Percentiles rank a stretch among this genome's conserved stretches.
phyloP scores from a whole-genome alignment of 1,140 invertebrate genomes.

The Neuroterus valhalla region DNA sequence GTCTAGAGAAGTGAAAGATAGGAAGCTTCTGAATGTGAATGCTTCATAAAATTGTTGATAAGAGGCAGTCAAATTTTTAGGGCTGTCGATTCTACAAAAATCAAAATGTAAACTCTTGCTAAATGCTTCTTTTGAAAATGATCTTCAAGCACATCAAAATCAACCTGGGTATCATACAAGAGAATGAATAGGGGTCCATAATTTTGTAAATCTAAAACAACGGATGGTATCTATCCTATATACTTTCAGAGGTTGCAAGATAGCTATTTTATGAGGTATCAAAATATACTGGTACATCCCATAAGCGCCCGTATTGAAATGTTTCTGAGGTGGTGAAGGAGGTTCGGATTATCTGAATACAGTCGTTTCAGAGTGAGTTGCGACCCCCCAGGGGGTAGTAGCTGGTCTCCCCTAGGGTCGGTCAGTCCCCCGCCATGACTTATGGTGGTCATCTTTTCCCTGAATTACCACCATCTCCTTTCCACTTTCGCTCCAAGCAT shows the following conservation, averaged over 20 bases:
- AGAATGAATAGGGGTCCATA: not conserved
- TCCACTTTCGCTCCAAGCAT: conserved; percentile 33
- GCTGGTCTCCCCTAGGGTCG: conserved; percentile 58
- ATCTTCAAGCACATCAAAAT: too few relatives aligned
- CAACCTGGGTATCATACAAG: too few relatives aligned
- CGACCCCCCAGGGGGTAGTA: conserved; percentile 69
- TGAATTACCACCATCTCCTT: conserved; percentile 59
- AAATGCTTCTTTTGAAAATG: too few relatives aligned
- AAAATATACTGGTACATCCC: conserved; percentile 39
- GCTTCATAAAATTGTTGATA: too few relatives aligned
- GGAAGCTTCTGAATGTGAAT: too few relatives aligned
- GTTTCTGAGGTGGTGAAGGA: conserved; percentile 54
- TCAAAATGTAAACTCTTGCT: too few relatives aligned
- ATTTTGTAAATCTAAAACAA: not conserved
- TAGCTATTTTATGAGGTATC: conserved; percentile 20
- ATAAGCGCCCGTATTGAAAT: conserved; percentile 68
- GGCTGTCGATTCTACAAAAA: too few relatives aligned
- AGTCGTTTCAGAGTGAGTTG: conserved; percentile 68
- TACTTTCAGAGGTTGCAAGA: not conserved
- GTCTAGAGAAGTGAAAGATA: too few relatives aligned
- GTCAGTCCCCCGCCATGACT: conserved; percentile 56
- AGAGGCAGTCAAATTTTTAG: too few relatives aligned
- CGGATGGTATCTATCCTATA: not conserved
- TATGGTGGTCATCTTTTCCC: conserved; percentile 66
- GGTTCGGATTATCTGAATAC: conserved; percentile 73